Evolutionary conservation across 2,888 invertebrate species (phyloP).

Genomic region (Cotesia congregata): DNA sequence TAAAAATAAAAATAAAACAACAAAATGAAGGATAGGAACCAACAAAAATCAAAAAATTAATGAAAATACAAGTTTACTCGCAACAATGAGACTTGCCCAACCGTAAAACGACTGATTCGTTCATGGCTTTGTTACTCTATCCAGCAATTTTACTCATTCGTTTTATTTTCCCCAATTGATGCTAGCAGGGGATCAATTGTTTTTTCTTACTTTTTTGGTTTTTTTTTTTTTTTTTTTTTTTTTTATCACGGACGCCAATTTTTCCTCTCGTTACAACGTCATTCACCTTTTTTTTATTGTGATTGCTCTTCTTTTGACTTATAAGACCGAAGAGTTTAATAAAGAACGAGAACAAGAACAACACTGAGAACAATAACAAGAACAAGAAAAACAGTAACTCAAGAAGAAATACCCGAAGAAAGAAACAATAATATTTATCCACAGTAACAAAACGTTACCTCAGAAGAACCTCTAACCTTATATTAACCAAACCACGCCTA

Average conservation of each 20-base stretch:
- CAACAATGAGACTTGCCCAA: slow-evolving; percentile 6
- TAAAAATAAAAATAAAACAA: background rate
- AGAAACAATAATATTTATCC: background rate
- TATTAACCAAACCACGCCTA: background rate
- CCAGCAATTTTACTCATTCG: slow-evolving; percentile 7
- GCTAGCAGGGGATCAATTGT: background rate
- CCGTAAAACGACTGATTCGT: slow-evolving; percentile 8
- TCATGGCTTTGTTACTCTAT: background rate
- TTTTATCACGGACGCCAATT: background rate
- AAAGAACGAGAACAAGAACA: background rate
- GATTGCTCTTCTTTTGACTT: background rate
- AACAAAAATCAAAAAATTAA: background rate
- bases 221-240: background rate
- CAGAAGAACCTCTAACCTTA: background rate
- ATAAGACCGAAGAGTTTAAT: background rate
- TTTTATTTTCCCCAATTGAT: background rate
- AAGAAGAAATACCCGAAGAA: background rate
- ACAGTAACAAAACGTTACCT: background rate
- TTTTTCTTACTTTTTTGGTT: background rate
- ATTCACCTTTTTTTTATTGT: background rate
- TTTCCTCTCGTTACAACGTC: background rate
- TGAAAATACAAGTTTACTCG: background rate
- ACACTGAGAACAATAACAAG: no score
- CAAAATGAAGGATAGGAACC: background rate
- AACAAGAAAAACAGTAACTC: no score